Evolutionary conservation across 2,113 vertebrate species (phyloP).

Genomic region (Glaucidium brasilianum): DNA sequence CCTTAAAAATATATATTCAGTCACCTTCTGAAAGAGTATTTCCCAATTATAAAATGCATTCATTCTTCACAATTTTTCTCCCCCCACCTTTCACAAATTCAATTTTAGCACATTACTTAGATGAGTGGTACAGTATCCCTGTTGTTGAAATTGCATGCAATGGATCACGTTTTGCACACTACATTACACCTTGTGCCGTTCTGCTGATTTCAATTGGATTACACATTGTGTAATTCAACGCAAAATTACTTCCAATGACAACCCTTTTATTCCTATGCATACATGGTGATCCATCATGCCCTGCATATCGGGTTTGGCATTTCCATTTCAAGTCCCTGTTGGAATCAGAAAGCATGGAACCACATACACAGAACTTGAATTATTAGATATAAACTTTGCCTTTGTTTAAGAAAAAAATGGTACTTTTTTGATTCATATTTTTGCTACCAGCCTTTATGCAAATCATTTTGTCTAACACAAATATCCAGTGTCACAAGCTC

Average conservation of each 20-base stretch:
- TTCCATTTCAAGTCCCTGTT: constrained; percentile 62
- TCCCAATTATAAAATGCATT: constrained; percentile 16
- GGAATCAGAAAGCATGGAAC: constrained; percentile 62
- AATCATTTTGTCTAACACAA: not conserved
- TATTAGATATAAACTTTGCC: constrained; percentile 42
- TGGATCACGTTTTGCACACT: constrained; percentile 64
- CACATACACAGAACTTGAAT: constrained; percentile 37
- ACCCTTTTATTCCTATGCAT: constrained; percentile 60
- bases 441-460: not conserved
- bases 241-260: constrained; percentile 69
- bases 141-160: constrained; percentile 41
- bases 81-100: constrained; percentile 39
- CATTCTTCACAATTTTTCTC: constrained; percentile 17
- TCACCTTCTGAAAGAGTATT: not conserved
- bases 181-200: constrained; percentile 63
- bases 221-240: constrained; percentile 67
- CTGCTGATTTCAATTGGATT: constrained; percentile 67
- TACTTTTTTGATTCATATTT: not conserved
- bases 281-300: constrained; percentile 66
- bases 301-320: constrained; percentile 36
- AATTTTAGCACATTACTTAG: constrained; percentile 50
- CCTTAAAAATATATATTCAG: constrained; percentile 1
- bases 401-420: not conserved
- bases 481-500: not conserved
- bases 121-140: not conserved